Conservation (phyloP, 2,113 vertebrate genomes). For the Pelusios castaneus region DNA sequence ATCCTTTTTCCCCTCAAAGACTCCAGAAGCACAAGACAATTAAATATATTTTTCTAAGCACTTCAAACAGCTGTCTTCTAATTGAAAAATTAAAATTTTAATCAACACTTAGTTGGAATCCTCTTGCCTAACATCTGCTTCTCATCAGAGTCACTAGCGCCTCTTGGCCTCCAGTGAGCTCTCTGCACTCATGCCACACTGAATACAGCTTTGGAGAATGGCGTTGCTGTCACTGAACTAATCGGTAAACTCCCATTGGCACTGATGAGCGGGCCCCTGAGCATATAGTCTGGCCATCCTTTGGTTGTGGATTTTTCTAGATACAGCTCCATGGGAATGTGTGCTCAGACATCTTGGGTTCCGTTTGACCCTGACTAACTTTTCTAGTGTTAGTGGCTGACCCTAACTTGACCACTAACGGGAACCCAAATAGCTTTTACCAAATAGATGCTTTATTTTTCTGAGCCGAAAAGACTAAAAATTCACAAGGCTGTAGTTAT, state of each 20-base stretch:
- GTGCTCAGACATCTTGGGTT: background rate
- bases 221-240: background rate
- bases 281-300: background rate
- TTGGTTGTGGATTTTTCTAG: background rate
- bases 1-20: background rate
- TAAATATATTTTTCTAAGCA: background rate
- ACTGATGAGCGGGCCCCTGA: background rate
- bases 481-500: background rate
- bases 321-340: background rate
- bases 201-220: background rate
- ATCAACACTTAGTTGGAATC: constrained; percentile 2
- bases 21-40: background rate
- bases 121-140: background rate
- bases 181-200: background rate
- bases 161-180: background rate
- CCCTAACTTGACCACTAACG: background rate
- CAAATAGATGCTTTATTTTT: background rate
- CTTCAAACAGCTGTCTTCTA: background rate
- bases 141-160: background rate
- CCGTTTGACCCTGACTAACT: background rate
- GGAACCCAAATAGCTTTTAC: background rate
- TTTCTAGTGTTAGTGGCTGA: background rate
- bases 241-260: background rate
- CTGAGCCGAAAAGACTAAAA: background rate
- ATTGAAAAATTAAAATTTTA: constrained; percentile 33